These are phyloP conservation scores for Desoria tigrina DNA, from an alignment of 2,888 invertebrate species.

Conservation along the genomic window DNA sequence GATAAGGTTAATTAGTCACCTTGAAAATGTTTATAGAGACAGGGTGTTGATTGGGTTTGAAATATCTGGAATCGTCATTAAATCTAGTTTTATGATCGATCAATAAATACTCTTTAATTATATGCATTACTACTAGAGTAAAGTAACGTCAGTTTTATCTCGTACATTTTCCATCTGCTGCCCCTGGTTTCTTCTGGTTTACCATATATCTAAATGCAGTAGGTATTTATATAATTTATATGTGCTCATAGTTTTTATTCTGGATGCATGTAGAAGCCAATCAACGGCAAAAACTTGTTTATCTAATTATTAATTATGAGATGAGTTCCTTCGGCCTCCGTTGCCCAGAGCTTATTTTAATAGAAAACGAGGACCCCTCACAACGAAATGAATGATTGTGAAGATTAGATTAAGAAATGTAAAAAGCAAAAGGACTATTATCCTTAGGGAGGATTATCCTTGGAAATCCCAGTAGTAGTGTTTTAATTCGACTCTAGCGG, in stretches of 20 bases:
- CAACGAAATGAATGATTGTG: background rate
- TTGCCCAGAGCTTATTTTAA: constrained; percentile 1
- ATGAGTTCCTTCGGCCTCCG: background rate
- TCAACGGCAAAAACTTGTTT: constrained; percentile 10
- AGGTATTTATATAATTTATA: too few relatives aligned
- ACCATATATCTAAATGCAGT: too few relatives aligned
- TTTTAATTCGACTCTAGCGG: too few relatives aligned
- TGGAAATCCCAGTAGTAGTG: too few relatives aligned
- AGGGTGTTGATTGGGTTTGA: constrained; percentile 11
- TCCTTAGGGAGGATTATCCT: too few relatives aligned
- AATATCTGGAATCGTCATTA: background rate
- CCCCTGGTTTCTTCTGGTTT: too few relatives aligned
- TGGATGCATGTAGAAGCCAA: background rate
- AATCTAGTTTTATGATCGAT: background rate
- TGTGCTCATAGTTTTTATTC: too few relatives aligned
- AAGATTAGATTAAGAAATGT: too few relatives aligned
- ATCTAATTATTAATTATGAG: constrained; percentile 14
- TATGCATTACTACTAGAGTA: background rate
- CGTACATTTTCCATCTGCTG: too few relatives aligned
- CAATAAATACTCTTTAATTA: constrained; percentile 5
- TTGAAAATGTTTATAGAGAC: background rate
- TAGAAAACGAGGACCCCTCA: background rate
- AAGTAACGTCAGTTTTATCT: too few relatives aligned
- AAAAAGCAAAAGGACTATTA: too few relatives aligned
- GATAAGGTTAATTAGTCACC: constrained; percentile 2